These are phyloP conservation scores for Falco punctatus DNA, from an alignment of 2,113 vertebrate species.

Conservation along the genomic window DNA sequence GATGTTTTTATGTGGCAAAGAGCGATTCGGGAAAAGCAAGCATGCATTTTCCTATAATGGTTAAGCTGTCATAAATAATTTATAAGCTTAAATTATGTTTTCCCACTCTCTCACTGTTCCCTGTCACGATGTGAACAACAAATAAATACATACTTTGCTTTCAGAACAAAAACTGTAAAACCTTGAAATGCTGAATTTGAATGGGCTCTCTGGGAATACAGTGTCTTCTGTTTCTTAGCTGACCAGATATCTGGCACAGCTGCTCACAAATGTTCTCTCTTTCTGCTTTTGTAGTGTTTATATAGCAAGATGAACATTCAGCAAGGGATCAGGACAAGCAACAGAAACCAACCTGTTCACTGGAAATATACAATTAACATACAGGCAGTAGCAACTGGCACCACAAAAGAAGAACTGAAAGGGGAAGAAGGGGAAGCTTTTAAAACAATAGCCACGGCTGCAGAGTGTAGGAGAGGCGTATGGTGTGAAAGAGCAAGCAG, in stretches of 20 bases:
- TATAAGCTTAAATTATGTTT: slow-evolving; percentile 11
- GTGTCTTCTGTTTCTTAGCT: slow-evolving; percentile 19
- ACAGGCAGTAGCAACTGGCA: neutral
- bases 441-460: neutral
- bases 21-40: neutral
- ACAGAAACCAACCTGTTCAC: slow-evolving; percentile 21
- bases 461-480: neutral
- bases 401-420: slow-evolving; percentile 27
- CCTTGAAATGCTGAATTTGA: neutral
- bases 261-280: neutral
- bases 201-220: neutral
- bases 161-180: slow-evolving; percentile 40
- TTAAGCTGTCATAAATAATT: slow-evolving; percentile 10
- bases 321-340: neutral
- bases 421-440: neutral
- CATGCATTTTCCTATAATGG: neutral
- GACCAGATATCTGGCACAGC: slow-evolving; percentile 52
- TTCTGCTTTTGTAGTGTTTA: neutral
- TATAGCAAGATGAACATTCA: slow-evolving; percentile 48
- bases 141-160: slow-evolving; percentile 15
- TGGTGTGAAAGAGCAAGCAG: neutral
- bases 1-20: neutral
- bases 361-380: slow-evolving; percentile 14
- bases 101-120: neutral
- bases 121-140: neutral